Percentiles rank a stretch among this genome's conserved stretches.
phyloP scores from a whole-genome alignment of 2,797 vertebrate species.

The Rhinoraja longicauda region DNA sequence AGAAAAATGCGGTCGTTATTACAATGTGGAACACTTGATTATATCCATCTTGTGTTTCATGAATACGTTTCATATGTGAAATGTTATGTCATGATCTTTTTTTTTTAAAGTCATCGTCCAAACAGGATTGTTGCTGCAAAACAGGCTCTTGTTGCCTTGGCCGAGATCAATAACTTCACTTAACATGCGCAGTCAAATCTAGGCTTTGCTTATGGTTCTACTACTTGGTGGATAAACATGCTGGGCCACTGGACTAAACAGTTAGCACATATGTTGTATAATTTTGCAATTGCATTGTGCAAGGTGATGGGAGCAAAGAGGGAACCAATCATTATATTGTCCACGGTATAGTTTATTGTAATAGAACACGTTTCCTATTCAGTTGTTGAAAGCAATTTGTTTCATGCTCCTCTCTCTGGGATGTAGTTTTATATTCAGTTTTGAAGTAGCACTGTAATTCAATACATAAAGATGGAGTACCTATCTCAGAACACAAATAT shows the following conservation, averaged over 20 bases:
- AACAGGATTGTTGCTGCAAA: neutral
- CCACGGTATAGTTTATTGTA: neutral
- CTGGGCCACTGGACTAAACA: neutral
- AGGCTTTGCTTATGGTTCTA: neutral
- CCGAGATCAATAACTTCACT: neutral
- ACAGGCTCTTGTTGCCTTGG: neutral
- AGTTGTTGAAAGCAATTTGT: conserved; percentile 13
- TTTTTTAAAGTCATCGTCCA: neutral
- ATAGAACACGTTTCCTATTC: neutral
- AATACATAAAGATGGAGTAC: neutral
- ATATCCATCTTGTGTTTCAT: too few species aligned
- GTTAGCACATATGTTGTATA: neutral
- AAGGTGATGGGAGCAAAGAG: neutral
- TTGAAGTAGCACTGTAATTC: neutral
- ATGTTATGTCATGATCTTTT: too few species aligned
- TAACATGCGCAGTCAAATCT: neutral
- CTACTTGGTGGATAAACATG: neutral
- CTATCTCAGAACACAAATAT: neutral
- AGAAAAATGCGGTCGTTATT: too few species aligned
- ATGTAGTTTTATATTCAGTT: neutral
- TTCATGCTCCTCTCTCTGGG: neutral
- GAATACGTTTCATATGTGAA: too few species aligned
- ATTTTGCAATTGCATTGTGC: neutral
- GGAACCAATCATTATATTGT: neutral
- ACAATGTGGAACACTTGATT: too few species aligned